phyloP scores from a whole-genome alignment of 2,888 invertebrate genomes.

The Perithous albicinctus region DNA sequence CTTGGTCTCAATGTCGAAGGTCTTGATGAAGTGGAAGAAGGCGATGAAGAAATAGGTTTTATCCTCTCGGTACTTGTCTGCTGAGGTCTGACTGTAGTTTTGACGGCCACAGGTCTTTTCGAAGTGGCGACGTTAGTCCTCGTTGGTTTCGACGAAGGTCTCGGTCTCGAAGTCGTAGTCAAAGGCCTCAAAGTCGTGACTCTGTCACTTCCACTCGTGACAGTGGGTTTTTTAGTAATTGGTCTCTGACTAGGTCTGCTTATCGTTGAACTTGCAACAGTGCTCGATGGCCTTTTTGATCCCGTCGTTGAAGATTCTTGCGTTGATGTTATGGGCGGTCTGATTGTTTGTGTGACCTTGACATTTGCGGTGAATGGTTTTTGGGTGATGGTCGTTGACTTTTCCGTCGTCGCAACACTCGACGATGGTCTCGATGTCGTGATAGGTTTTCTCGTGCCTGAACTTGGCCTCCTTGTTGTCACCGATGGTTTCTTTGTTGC shows the following conservation, averaged over 20 bases:
- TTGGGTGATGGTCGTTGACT: slow-evolving; percentile 55
- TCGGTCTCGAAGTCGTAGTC: slow-evolving; percentile 67
- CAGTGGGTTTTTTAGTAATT: slow-evolving; percentile 63
- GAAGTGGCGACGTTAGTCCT: slow-evolving; percentile 29
- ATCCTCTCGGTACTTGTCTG: slow-evolving; percentile 52
- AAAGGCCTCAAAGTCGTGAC: slow-evolving; percentile 59
- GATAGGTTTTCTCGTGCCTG: slow-evolving; percentile 58
- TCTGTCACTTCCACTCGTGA: slow-evolving; percentile 20
- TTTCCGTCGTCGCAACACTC: slow-evolving; percentile 64
- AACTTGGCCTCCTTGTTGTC: slow-evolving; percentile 60
- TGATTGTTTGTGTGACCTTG: slow-evolving; percentile 62
- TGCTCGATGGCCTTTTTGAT: slow-evolving; percentile 64
- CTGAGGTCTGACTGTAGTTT: slow-evolving; percentile 40
- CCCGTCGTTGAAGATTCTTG: slow-evolving; percentile 56
- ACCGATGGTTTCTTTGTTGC: slow-evolving; percentile 75
- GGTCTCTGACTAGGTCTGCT: slow-evolving; percentile 51
- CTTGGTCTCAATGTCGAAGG: slow-evolving; percentile 72
- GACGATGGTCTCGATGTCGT: slow-evolving; percentile 74
- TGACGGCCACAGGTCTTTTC: slow-evolving; percentile 69
- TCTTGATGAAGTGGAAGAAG: slow-evolving; percentile 30
- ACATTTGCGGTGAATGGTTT: slow-evolving; percentile 51
- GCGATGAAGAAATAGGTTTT: slow-evolving; percentile 42
- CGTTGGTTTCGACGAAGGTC: slow-evolving; percentile 66
- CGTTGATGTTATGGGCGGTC: slow-evolving; percentile 48
- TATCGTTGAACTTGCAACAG: not conserved